phyloP scores from a whole-genome alignment of 2,888 invertebrate genomes.

The Watsonalla binaria region DNA sequence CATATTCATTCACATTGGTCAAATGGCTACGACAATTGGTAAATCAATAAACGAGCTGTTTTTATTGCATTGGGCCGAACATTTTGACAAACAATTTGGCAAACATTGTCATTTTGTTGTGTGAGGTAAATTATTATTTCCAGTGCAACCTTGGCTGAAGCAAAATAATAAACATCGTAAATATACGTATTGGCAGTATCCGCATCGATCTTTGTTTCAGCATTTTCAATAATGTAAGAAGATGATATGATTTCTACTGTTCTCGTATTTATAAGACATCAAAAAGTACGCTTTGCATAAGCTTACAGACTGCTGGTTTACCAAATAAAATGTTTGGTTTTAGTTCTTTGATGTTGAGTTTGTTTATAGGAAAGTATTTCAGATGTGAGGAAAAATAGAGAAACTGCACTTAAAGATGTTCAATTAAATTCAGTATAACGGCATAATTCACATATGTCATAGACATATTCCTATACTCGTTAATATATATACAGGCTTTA shows the following conservation, averaged over 20 bases:
- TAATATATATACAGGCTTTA: too few species aligned
- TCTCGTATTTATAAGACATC: slow-evolving; percentile 1
- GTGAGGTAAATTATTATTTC: slow-evolving; percentile 12
- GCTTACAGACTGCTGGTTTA: background rate
- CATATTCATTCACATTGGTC: slow-evolving; percentile 18
- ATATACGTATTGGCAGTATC: too few species aligned
- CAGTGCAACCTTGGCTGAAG: slow-evolving; percentile 23
- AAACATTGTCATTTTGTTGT: slow-evolving; percentile 14
- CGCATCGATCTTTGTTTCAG: too few species aligned
- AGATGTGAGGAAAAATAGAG: too few species aligned
- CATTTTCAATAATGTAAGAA: too few species aligned
- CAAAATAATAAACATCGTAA: slow-evolving; percentile 4
- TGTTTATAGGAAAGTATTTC: background rate
- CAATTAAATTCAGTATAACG: too few species aligned
- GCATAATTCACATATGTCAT: too few species aligned
- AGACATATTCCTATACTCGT: too few species aligned
- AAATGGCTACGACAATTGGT: slow-evolving; percentile 31
- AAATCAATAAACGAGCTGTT: slow-evolving; percentile 20
- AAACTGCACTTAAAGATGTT: too few species aligned
- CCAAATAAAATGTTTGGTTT: background rate
- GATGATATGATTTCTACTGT: background rate
- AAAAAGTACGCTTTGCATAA: background rate
- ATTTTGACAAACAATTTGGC: slow-evolving; percentile 25
- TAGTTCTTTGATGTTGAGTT: background rate
- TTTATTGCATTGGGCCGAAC: slow-evolving; percentile 18